Conservation (phyloP, 2,797 vertebrate genomes). For the Urosaurus nigricauda region DNA sequence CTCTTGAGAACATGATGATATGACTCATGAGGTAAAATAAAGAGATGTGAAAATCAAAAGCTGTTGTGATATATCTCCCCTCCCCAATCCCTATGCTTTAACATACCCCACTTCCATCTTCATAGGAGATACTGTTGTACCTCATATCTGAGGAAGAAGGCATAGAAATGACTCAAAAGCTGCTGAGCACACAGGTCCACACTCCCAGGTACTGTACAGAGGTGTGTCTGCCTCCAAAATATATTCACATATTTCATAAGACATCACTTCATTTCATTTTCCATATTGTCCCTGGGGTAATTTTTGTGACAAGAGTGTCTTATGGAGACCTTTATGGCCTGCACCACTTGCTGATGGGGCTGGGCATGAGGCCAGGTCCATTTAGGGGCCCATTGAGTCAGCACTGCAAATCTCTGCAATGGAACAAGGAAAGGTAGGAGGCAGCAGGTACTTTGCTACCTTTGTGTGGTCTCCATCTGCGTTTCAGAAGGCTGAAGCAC, state of each 20-base stretch:
- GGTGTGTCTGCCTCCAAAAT: not conserved
- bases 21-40: slow-evolving; percentile 81
- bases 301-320: not conserved
- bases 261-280: not conserved
- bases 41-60: slow-evolving; percentile 72
- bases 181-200: not conserved
- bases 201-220: not conserved
- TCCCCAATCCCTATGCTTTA: not conserved
- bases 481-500: no score
- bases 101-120: not conserved
- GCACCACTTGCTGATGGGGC: no score
- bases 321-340: not conserved
- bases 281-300: not conserved
- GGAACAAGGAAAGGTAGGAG: not conserved
- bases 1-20: slow-evolving; percentile 79
- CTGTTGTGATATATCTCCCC: slow-evolving; percentile 16
- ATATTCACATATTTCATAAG: not conserved
- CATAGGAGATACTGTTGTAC: slow-evolving; percentile 7
- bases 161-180: not conserved
- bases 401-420: not conserved
- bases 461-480: not conserved
- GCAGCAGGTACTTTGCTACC: no score
- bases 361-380: not conserved
- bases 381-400: not conserved
- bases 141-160: not conserved